Base-by-base conservation (phyloP, 2,113 vertebrate genomes). In the Steatornis caripensis region DNA sequence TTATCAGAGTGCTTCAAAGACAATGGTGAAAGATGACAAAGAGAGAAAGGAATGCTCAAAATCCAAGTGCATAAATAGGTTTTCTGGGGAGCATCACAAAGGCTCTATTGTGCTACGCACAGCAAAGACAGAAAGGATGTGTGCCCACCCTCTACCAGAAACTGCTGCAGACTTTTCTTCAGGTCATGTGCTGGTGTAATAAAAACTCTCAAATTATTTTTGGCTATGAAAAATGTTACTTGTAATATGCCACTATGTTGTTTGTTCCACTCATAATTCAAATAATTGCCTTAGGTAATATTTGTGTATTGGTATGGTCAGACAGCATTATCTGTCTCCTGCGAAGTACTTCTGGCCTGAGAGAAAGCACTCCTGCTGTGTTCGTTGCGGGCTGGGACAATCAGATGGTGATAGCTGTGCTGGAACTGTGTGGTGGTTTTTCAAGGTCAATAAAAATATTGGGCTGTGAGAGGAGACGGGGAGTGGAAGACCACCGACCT, bases 11-110 rank as follows among this genome's bases (percentile, higher is more conserved):
- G 75, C 19, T 51, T 93, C 64, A 81, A 90, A 89, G 64, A 86
- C 71, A 89, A 60, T 89, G 55, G 64, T 32, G 48, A 70, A 71
- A 77, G 60, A 92, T 89, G 83, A 89, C 90, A 94, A 93, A 93
- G 83, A 94, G 58, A 34, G 64, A 96, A 96, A 95, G 83, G 85
- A 94, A 95, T 92, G 92, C 74, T 93, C 84, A 88, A 90, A 93
- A 83, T 71, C 60, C 43, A 62, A 90, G 54, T 55, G 55, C 64
- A 60, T 83, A 71, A 96, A 49, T 76, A 87, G 57, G 34, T 95
- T 91, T 91, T 93, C 74, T 79, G 60, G 70, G 65, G 82, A 79
- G 8, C 61, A 68, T 26, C 66, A 90, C 93, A 93, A 92, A 89
- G 72, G 21, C 54, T 88, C 55, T 79, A 49, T 96, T 95, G 92